phyloP scores from a whole-genome alignment of 2,888 invertebrate species.

The Lysandra coridon region DNA sequence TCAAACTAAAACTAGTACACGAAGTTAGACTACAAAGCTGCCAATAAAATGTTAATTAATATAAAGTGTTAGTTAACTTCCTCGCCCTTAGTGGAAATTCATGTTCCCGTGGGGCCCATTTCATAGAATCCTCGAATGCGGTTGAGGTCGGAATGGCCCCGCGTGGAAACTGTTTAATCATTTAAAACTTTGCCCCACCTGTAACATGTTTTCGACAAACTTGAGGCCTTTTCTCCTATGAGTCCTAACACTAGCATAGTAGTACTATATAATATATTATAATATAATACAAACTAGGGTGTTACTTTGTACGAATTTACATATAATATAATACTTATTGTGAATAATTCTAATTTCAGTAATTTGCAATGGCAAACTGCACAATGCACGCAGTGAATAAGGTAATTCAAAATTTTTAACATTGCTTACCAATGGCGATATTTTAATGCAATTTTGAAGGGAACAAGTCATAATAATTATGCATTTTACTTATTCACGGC shows the following conservation, averaged over 20 bases:
- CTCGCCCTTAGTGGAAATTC: constrained; percentile 17
- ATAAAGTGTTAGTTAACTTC: constrained; percentile 14
- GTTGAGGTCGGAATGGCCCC: background rate
- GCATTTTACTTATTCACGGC: too few relatives aligned
- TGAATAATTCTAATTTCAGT: too few relatives aligned
- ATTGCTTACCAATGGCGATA: too few relatives aligned
- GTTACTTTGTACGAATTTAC: too few relatives aligned
- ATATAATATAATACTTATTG: too few relatives aligned
- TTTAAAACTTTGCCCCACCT: constrained; percentile 5
- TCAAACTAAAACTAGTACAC: background rate
- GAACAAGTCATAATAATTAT: too few relatives aligned
- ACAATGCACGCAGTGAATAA: too few relatives aligned
- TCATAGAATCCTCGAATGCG: constrained; percentile 2
- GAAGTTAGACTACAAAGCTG: background rate
- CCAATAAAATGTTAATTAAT: constrained; percentile 19
- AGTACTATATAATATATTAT: too few relatives aligned
- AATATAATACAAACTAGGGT: too few relatives aligned
- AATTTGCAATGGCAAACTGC: too few relatives aligned
- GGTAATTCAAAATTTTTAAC: too few relatives aligned
- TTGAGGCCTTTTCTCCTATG: background rate
- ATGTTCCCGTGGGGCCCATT: background rate
- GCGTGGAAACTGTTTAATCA: constrained; percentile 3
- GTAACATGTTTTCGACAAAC: background rate
- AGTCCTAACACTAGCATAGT: background rate
- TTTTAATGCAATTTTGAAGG: too few relatives aligned